These are phyloP conservation scores for Cricetomys ansorgei DNA, from an alignment of 2,113 vertebrate genomes.

Conservation along the genomic window DNA sequence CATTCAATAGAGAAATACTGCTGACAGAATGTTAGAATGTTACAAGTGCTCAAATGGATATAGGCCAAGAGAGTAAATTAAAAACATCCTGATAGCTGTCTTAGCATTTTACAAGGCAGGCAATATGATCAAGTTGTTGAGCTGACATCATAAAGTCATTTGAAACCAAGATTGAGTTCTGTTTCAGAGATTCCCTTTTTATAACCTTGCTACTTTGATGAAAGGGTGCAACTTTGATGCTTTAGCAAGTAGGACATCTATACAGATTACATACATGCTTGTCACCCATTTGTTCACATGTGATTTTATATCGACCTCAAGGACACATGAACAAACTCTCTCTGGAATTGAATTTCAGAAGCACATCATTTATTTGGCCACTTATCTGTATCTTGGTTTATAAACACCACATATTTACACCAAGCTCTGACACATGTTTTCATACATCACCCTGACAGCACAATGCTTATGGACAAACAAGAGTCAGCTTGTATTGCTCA, in stretches of 20 bases:
- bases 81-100: constrained; percentile 81
- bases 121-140: constrained; percentile 75
- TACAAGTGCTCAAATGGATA: constrained; percentile 61
- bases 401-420: constrained; percentile 60
- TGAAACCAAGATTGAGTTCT: constrained; percentile 75
- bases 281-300: background rate
- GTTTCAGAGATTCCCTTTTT: constrained; percentile 71
- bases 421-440: constrained; percentile 39
- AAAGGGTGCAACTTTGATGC: background rate
- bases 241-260: background rate
- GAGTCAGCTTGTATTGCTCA: accelerated
- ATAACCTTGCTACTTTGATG: constrained; percentile 71
- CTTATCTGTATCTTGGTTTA: constrained; percentile 60
- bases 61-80: constrained; percentile 82
- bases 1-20: constrained; percentile 75
- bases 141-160: constrained; percentile 76
- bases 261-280: background rate
- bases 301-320: constrained; percentile 21
- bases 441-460: background rate
- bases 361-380: constrained; percentile 59
- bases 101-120: constrained; percentile 84
- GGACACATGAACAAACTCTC: constrained; percentile 53
- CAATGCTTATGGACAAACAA: background rate
- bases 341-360: constrained; percentile 58
- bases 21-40: constrained; percentile 68